Evolutionary conservation across 2,113 vertebrate species (phyloP).

Genomic region (Scolopax mira): DNA sequence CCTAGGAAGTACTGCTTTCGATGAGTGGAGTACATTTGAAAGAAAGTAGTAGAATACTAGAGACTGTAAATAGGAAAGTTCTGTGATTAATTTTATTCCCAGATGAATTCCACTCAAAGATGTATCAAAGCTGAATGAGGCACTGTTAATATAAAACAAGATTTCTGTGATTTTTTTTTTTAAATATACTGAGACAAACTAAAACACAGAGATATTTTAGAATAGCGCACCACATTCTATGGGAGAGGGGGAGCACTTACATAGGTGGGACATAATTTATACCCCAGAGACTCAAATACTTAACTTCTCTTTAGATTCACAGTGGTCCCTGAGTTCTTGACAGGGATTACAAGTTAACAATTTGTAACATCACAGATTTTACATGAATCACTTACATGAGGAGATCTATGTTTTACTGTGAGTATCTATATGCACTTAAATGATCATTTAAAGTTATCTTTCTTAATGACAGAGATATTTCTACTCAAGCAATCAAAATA

Average conservation of each 20-base stretch:
- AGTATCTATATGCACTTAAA: background rate
- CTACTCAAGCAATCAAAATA: background rate
- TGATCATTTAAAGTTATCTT: background rate
- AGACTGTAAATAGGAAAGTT: background rate
- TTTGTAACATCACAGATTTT: background rate
- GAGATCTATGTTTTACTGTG: background rate
- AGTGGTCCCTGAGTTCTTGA: background rate
- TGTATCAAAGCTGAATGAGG: background rate
- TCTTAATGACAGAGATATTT: background rate
- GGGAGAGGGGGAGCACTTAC: background rate
- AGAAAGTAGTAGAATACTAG: background rate
- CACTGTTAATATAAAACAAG: background rate
- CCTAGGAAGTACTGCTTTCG: background rate
- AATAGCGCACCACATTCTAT: background rate
- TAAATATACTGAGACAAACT: background rate
- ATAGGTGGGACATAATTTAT: background rate
- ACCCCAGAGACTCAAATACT: background rate
- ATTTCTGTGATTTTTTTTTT: background rate
- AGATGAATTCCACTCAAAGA: background rate
- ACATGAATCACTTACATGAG: background rate
- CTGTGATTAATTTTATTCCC: background rate
- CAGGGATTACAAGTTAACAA: background rate
- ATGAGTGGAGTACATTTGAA: background rate
- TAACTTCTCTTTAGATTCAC: background rate
- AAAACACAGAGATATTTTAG: background rate